Base-by-base conservation (phyloP, 2,113 vertebrate species). In the Ceratotherium simum region DNA sequence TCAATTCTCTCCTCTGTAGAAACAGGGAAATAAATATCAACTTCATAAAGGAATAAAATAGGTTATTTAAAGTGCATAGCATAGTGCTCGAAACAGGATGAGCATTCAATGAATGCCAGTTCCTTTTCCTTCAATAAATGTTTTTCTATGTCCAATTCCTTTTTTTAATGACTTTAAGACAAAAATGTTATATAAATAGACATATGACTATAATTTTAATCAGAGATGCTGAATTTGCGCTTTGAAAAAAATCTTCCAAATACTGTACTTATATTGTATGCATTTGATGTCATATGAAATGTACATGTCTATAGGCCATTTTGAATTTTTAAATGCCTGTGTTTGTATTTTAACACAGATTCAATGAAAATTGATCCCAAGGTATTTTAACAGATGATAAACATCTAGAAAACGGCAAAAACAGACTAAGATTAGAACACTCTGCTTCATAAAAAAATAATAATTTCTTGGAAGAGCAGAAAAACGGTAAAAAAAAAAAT, bases 401-500 rank as follows among this genome's bases (percentile, higher is more conserved):
- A 93, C 27, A 81, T 91, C 78, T 95, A 90, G 78, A 97, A 97
- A 95, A 98, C 92, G 85, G 27, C 70, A 96, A 95, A 95, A 93
- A 65, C 20, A 76, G 58, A 75, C 13, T 82, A 70, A 92, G 4
- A 73, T 82, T 72, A 89, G 56, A 94, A 94, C 76, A 97, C 46
- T 91, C 95, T 94, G 7, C 20, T 62, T 90, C 23, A 91, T 86
- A 73, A 95, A 83, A 92, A 62, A 96, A 91, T 51, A 79, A 95
- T 31, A 72, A 88, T 96, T 98, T 98, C 97, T 98, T 98, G 98
- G 85, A 98, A 96, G 62, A 98, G 42, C 42, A 97, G 94, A 98
- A 98, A 98, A 96, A 95, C 92, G 95, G 80, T 94, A 91, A 92
- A 95, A 98, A 97, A 39, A 90, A 98, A 98, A 96, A 99, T 98